A percentile compares a stretch with the other conserved stretches of the same genome.
Evolutionary conservation across 2,797 vertebrate genomes (phyloP).

Genomic region (Melanotaenia parkinsoni): DNA sequence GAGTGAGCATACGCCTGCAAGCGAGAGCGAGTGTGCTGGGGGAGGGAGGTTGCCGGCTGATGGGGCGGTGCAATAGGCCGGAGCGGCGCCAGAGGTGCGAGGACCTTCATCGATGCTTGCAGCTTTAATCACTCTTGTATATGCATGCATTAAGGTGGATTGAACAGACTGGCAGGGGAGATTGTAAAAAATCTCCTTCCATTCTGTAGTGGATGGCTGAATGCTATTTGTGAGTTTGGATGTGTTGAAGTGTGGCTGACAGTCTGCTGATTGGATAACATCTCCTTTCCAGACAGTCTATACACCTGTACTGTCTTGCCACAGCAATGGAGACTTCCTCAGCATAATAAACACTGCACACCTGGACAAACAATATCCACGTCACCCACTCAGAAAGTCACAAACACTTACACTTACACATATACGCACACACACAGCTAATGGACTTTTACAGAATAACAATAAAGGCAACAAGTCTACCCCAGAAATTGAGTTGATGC

Average conservation of each 20-base stretch:
- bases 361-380: constrained; percentile 38
- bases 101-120: too few species aligned
- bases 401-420: background rate
- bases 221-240: constrained; percentile 21
- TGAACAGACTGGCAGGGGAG: constrained; percentile 16
- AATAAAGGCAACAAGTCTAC: too few species aligned
- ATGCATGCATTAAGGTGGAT: constrained; percentile 3
- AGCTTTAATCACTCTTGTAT: background rate
- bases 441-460: background rate
- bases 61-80: too few species aligned
- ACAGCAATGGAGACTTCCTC: constrained; percentile 49
- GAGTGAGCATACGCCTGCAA: too few species aligned
- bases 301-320: constrained; percentile 39
- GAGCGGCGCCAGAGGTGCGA: too few species aligned
- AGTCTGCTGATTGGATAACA: constrained; percentile 66
- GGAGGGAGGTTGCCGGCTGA: too few species aligned
- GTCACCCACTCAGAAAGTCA: constrained; percentile 19
- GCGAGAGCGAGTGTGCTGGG: too few species aligned
- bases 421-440: background rate
- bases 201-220: constrained; percentile 42
- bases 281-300: constrained; percentile 53
- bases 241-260: constrained; percentile 48
- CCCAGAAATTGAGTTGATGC: too few species aligned
- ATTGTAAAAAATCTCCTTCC: constrained; percentile 18
- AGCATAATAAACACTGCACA: constrained; percentile 60